Base-by-base conservation (phyloP, 2,797 vertebrate genomes). In the Synaphobranchus kaupii region DNA sequence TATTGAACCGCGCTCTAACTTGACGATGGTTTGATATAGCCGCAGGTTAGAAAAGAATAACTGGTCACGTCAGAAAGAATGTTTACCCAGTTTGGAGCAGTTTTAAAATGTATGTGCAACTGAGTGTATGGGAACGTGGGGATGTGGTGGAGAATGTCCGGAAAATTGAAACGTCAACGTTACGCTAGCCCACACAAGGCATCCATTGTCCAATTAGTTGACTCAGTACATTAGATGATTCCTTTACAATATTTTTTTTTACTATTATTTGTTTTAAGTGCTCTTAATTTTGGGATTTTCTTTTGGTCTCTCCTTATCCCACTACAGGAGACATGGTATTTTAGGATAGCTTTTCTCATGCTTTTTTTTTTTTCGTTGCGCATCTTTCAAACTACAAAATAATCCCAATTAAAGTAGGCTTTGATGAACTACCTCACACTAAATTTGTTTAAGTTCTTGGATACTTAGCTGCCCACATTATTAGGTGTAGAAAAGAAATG, bases 361-460 rank as follows among this genome's bases (percentile, higher is more conserved):
- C 86, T 91, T 90, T 86, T 90, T 86, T 3, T 39, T 56, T 56
- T 15, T 10, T 89, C 50, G 86, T 91, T 86, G 86, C 92, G 85
- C 92, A 90, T 93, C 90, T 93, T 91, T 93, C 87, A 89, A 93
- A 92, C 88, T 85, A 89, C 63, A 47, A 86, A 90, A 90, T 92
- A 90, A 91, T 93, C 90, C 87, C 96, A 92, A 95, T 96, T 94
- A 93, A 94, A 94, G 94, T 97, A 93, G 92, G 94, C 97, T 98
- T 98, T 96, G 97, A 97, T 97, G 96, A 98, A 97, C 98, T 98
- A 98, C 98, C 98, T 98, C 98, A 97, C 95, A 94, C 96, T 96
- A 95, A 97, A 96, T 97, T 97, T 97, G 95, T 97, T 95, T 83
- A 93, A 89, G 92, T 96, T 97, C 95, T 95, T 94, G 95, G 95